These are phyloP conservation scores for Coracopsis vasa DNA, from an alignment of 2,113 vertebrate genomes.

Conservation along the genomic window DNA sequence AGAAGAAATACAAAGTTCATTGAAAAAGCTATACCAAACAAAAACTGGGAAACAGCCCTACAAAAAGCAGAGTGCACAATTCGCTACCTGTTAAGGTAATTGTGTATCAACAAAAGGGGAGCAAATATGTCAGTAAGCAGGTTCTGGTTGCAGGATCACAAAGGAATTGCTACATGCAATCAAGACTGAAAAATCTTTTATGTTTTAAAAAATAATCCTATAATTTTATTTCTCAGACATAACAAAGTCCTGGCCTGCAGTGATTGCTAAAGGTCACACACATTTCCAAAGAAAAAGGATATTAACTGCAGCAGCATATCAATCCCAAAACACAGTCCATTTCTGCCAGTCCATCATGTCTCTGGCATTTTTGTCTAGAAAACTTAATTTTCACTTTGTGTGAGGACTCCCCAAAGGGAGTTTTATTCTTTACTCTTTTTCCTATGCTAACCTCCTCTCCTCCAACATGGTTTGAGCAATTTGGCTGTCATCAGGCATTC, in stretches of 20 bases:
- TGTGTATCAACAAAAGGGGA: not conserved
- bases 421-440: not conserved
- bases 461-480: not conserved
- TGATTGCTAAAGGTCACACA: not conserved
- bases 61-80: not conserved
- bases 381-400: slow-evolving; percentile 3
- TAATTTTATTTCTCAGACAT: not conserved
- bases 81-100: not conserved
- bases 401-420: not conserved
- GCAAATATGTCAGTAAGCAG: not conserved
- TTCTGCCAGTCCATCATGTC: not conserved
- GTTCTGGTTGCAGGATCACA: not conserved
- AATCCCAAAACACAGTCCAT: not conserved
- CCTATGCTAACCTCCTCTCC: not conserved
- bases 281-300: not conserved
- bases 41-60: not conserved
- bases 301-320: not conserved
- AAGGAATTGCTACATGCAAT: not conserved
- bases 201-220: not conserved
- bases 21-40: not conserved
- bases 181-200: not conserved
- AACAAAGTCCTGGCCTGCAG: not conserved
- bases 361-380: slow-evolving; percentile 17
- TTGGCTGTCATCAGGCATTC: not conserved
- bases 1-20: not conserved